Conservation (phyloP, 2,797 vertebrate genomes). For the Helicolenus hilgendorfi region DNA sequence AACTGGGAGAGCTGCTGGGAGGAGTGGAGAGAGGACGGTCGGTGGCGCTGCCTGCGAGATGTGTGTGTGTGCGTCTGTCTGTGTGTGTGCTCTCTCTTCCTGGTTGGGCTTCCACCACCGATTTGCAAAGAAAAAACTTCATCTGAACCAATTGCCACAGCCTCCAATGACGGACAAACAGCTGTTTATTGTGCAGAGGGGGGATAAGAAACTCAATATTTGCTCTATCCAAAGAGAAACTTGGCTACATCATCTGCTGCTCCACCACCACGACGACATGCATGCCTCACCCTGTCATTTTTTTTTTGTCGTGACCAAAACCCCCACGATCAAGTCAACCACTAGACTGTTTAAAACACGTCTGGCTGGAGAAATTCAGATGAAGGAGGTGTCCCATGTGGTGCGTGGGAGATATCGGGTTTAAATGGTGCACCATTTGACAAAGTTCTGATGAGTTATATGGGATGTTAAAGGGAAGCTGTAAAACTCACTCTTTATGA, state of each 20-base stretch:
- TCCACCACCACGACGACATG: background rate
- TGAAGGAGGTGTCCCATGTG: slow-evolving; percentile 26
- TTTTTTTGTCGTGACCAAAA: slow-evolving; percentile 54
- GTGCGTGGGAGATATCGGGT: slow-evolving; percentile 5
- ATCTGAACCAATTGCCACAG: slow-evolving; percentile 75
- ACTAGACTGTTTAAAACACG: slow-evolving; percentile 8
- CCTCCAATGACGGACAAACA: slow-evolving; percentile 70
- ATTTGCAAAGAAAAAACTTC: slow-evolving; percentile 80
- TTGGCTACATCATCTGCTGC: slow-evolving; percentile 18
- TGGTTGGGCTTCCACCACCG: slow-evolving; percentile 80
- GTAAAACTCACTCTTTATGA: too few species aligned
- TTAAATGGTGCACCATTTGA: slow-evolving; percentile 2
- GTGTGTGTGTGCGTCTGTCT: background rate
- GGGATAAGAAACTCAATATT: slow-evolving; percentile 25
- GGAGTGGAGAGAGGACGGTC: slow-evolving; percentile 75
- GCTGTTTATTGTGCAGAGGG: slow-evolving; percentile 44
- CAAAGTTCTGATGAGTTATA: background rate
- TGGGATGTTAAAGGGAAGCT: background rate
- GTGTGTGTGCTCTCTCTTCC: slow-evolving; percentile 73
- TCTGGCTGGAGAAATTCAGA: background rate
- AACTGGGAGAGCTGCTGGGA: slow-evolving; percentile 81
- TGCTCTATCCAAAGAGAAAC: background rate
- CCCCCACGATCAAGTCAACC: slow-evolving; percentile 15
- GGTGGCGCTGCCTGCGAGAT: slow-evolving; percentile 70
- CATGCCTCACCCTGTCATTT: slow-evolving; percentile 67